These are phyloP conservation scores for Drosophila nikananu DNA, from an alignment of 1,140 invertebrate genomes.

Conservation along the genomic window DNA sequence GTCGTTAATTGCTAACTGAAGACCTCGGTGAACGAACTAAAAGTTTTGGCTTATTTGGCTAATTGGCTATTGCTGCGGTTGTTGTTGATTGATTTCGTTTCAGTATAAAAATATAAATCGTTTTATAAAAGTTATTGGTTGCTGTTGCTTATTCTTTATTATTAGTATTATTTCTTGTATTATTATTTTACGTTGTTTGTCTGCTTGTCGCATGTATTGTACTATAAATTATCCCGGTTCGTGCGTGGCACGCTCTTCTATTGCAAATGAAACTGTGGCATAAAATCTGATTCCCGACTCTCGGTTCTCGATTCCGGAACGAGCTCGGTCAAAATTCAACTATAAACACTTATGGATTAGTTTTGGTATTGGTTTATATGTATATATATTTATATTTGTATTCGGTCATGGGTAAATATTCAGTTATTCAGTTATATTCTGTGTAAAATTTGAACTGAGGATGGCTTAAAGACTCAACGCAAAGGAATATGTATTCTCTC, in stretches of 20 bases:
- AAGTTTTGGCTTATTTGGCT: slow-evolving; percentile 81
- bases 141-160: slow-evolving; percentile 64
- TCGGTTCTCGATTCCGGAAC: slow-evolving; percentile 1
- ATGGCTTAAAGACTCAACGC: slow-evolving; percentile 79
- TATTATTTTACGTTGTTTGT: slow-evolving; percentile 58
- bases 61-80: slow-evolving; percentile 76
- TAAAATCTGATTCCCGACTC: slow-evolving; percentile 60
- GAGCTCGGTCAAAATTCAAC: slow-evolving; percentile 63
- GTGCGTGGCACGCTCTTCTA: slow-evolving; percentile 74
- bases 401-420: slow-evolving; percentile 65
- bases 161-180: not conserved
- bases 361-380: slow-evolving; percentile 68
- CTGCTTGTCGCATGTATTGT: slow-evolving; percentile 81
- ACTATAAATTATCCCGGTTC: slow-evolving; percentile 86
- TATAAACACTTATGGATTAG: slow-evolving; percentile 74
- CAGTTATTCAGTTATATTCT: slow-evolving; percentile 39
- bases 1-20: slow-evolving; percentile 65
- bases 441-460: slow-evolving; percentile 82
- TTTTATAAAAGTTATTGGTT: slow-evolving; percentile 83
- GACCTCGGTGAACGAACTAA: slow-evolving; percentile 62
- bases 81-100: slow-evolving; percentile 59
- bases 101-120: slow-evolving; percentile 85
- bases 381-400: slow-evolving; percentile 68
- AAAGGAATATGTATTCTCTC: slow-evolving; percentile 44
- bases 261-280: slow-evolving; percentile 83